Conservation (phyloP, 2,797 vertebrate species). For the Cryptoblepharus egeriae region DNA sequence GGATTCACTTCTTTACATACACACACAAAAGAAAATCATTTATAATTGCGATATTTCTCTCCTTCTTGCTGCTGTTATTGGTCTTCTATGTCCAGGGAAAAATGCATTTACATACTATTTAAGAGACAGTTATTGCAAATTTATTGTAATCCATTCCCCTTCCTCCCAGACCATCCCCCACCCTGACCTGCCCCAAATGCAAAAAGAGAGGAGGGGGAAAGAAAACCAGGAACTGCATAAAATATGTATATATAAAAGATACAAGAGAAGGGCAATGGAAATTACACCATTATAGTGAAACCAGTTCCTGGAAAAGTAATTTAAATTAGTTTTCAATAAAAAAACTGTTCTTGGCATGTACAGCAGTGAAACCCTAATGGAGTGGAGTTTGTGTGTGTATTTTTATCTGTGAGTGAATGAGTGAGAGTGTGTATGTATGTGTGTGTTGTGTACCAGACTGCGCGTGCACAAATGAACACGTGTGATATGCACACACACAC, state of each 20-base stretch:
- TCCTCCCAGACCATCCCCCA: neutral
- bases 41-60: conserved; percentile 5
- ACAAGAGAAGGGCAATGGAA: conserved; percentile 22
- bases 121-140: conserved; percentile 42
- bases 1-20: conserved; percentile 70
- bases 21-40: conserved; percentile 43
- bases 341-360: conserved; percentile 13
- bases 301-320: neutral
- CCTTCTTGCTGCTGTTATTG: neutral
- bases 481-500: conserved; percentile 20
- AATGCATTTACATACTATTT: conserved; percentile 60
- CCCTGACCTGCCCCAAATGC: neutral
- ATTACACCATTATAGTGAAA: neutral
- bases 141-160: conserved; percentile 34
- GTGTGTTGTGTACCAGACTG: no score
- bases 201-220: neutral
- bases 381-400: neutral
- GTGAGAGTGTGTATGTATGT: neutral
- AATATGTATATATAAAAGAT: neutral
- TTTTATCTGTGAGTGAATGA: fast-evolving
- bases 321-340: conserved; percentile 20
- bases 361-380: neutral
- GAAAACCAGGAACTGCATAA: neutral
- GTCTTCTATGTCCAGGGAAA: neutral
- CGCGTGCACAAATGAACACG: conserved; percentile 32